A percentile compares a stretch with the other conserved stretches of the same genome.
These are phyloP conservation scores for Chalcosyrphus nemorum DNA, from an alignment of 2,888 invertebrate genomes.

Conservation along the genomic window DNA sequence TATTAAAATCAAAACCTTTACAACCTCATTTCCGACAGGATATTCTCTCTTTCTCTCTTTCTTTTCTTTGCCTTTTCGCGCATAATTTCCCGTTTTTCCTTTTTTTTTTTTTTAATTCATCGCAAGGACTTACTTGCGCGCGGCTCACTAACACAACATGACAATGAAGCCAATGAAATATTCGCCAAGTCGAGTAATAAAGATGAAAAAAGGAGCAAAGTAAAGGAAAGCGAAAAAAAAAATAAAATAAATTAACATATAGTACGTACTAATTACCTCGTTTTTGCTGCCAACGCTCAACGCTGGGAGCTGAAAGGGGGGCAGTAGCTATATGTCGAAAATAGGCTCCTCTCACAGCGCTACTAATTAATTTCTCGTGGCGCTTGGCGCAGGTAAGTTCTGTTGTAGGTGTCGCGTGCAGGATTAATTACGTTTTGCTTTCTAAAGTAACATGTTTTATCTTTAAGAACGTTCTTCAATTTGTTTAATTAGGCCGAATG, in stretches of 20 bases:
- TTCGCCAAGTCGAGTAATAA: background rate
- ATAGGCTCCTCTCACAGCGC: slow-evolving; percentile 36
- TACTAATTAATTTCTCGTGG: slow-evolving; percentile 57
- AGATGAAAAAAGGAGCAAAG: background rate
- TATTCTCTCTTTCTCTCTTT: too few relatives aligned
- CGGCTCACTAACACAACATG: slow-evolving; percentile 5
- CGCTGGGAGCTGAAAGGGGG: too few relatives aligned
- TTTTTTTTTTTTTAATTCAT: background rate
- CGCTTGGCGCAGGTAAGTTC: slow-evolving; percentile 16
- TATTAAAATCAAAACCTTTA: slow-evolving; percentile 56
- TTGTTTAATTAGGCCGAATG: slow-evolving; percentile 51
- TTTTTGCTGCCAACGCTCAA: slow-evolving; percentile 39
- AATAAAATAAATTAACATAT: slow-evolving; percentile 53
- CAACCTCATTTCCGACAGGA: slow-evolving; percentile 49
- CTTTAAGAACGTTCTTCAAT: slow-evolving; percentile 36
- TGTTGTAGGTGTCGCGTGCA: slow-evolving; percentile 44
- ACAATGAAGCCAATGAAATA: slow-evolving; percentile 42
- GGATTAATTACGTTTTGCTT: slow-evolving; percentile 42
- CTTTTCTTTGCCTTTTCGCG: background rate
- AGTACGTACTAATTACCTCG: slow-evolving; percentile 56
- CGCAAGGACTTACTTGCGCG: slow-evolving; percentile 19
- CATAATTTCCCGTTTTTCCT: slow-evolving; percentile 17
- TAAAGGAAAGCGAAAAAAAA: slow-evolving; percentile 2
- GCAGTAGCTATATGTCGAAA: slow-evolving; percentile 36
- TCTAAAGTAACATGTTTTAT: slow-evolving; percentile 37